phyloP scores from a whole-genome alignment of 2,113 vertebrate genomes.

The Cacatua alba region DNA sequence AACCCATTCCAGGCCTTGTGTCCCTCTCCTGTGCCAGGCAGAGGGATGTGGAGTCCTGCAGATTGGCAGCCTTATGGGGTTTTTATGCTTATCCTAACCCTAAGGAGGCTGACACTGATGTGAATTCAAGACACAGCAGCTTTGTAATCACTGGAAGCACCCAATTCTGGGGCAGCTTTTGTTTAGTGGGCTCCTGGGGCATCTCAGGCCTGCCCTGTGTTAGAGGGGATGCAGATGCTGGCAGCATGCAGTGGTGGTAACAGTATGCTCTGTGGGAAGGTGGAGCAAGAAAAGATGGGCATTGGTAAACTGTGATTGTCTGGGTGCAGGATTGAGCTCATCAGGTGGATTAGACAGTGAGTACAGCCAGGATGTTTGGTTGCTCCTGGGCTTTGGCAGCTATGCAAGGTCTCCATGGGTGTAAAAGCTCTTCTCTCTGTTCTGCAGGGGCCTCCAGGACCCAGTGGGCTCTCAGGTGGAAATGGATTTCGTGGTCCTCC shows the following conservation, averaged over 20 bases:
- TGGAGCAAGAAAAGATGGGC: neutral
- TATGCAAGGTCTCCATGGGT: rapidly evolving
- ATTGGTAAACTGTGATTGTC: neutral
- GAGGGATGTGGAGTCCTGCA: neutral
- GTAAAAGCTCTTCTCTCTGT: neutral
- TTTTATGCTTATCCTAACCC: neutral
- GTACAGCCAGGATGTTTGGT: neutral
- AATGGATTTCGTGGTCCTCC: conserved; percentile 85
- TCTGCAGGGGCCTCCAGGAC: conserved; percentile 88
- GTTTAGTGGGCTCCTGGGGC: neutral
- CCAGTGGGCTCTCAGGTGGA: conserved; percentile 89
- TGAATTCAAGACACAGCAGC: neutral
- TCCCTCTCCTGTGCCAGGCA: neutral
- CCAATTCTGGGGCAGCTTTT: neutral
- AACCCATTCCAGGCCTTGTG: neutral
- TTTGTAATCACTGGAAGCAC: neutral
- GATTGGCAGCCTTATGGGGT: neutral
- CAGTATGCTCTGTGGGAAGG: rapidly evolving
- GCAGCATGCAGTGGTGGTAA: rapidly evolving
- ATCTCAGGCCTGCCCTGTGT: neutral
- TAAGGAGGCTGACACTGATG: neutral
- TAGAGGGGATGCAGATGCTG: neutral
- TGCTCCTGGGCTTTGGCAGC: neutral
- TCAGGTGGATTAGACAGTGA: rapidly evolving
- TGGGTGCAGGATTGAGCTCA: neutral